Conservation (phyloP, 2,888 invertebrate species). For the Calliopum simillimum region DNA sequence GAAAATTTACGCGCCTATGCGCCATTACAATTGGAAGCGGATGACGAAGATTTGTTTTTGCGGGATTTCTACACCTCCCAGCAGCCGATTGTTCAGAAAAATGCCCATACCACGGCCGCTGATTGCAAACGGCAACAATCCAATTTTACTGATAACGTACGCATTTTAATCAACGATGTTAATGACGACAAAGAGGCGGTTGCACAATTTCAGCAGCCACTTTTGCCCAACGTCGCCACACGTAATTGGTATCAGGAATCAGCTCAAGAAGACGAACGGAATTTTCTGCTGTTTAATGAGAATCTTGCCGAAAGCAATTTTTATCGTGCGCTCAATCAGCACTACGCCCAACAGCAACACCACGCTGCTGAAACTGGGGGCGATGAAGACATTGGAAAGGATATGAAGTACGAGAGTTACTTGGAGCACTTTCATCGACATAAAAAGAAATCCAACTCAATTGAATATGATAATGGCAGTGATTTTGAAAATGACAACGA, state of each 20-base stretch:
- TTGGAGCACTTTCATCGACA: slow-evolving; percentile 61
- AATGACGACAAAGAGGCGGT: slow-evolving; percentile 41
- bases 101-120: slow-evolving; percentile 35
- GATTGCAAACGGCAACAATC: slow-evolving; percentile 38
- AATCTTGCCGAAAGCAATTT: slow-evolving; percentile 61
- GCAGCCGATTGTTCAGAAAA: slow-evolving; percentile 53
- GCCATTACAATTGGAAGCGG: slow-evolving; percentile 46
- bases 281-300: slow-evolving; percentile 53
- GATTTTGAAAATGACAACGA: slow-evolving; percentile 5
- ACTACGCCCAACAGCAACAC: slow-evolving; percentile 50
- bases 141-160: slow-evolving; percentile 47
- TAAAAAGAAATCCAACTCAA: slow-evolving; percentile 46
- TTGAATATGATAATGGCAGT: slow-evolving; percentile 39
- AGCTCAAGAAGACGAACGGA: slow-evolving; percentile 40
- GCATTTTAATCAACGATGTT: slow-evolving; percentile 57
- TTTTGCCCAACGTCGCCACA: neutral
- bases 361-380: slow-evolving; percentile 22
- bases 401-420: slow-evolving; percentile 58
- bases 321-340: slow-evolving; percentile 62
- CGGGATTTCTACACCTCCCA: no score
- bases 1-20: slow-evolving; percentile 54
- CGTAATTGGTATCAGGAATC: slow-evolving; percentile 43
- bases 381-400: slow-evolving; percentile 27
- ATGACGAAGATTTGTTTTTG: slow-evolving; percentile 50
- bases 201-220: neutral